Base-by-base conservation (phyloP, 2,888 invertebrate genomes). In the Macaria liturata region DNA sequence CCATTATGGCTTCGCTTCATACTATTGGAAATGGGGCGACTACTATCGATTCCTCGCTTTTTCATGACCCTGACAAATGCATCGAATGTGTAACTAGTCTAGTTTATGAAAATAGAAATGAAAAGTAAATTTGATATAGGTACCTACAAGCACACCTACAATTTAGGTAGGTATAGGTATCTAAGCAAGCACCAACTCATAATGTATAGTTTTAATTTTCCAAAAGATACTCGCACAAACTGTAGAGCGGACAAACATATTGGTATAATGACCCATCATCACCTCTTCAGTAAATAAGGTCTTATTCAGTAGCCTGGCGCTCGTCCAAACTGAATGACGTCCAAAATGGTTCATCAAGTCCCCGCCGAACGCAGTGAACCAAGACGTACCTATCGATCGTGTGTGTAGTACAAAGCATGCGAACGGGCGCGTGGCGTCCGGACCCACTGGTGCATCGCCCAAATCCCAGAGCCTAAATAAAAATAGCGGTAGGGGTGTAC, bases 401-500 rank as follows among this genome's bases (percentile, higher is more conserved):
- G 32, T 81, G 78, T 80, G 81, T 81, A 81, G 76, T 63, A 62
- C 67, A 62, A 65, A 71, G 64, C 59, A 68, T 74, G 49, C 43
- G 54, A 54, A 20, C 20, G 20, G 20, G 20, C 20, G 45, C 46
- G 59, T 9, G 79, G 78, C 83, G 83, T 83, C 82, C 76, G 74
- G 72, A 74, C 72, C 76, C 83, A 82, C 83, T 83, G 78, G 74
- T 80, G 82, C 81, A 83, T 80, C 76, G 78, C 76, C 84, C 80
- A 84, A 86, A 85, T 84, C 83, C 84, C 79, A 74, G 77, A 75
- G 74, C 78, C 81, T 75, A 82, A 83, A 86, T 83, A 85, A 86
- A 88, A 86, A 82, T 84, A 82, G 81, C 72, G 64, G 63, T 66
- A 70, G 70, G 78, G 76, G 78, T 75, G 75, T 69, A 64, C 70